phyloP scores from a whole-genome alignment of 2,797 vertebrate species.

The Benthosema pterotum region DNA sequence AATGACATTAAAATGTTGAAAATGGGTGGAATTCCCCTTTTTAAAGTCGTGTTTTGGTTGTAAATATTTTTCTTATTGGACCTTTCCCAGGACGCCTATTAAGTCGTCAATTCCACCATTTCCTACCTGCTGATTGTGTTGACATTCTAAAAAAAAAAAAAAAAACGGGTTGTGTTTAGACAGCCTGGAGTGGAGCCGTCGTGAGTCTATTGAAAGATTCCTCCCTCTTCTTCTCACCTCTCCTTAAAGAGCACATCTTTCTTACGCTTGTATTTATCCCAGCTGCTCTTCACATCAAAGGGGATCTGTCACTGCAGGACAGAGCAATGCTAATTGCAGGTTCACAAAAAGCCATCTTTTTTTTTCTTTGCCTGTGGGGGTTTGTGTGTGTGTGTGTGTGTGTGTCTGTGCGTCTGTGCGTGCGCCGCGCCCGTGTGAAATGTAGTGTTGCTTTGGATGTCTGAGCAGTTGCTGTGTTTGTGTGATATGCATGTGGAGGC shows the following conservation, averaged over 20 bases:
- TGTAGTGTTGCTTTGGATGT: no score
- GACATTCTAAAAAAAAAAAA: not conserved
- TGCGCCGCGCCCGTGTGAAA: no score
- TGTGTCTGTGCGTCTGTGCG: not conserved
- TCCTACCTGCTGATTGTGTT: constrained; percentile 28
- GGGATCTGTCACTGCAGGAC: constrained; percentile 26
- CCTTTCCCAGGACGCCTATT: not conserved
- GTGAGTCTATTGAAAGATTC: constrained; percentile 7
- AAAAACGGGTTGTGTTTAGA: not conserved
- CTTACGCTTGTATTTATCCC: constrained; percentile 39
- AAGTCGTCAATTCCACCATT: constrained; percentile 4
- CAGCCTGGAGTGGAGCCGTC: constrained; percentile 44
- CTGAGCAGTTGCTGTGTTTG: no score
- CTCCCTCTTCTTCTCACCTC: constrained; percentile 11
- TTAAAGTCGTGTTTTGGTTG: not conserved
- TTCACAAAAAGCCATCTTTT: constrained; percentile 27
- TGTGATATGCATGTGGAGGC: no score
- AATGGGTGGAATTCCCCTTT: no score
- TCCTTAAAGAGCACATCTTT: constrained; percentile 1
- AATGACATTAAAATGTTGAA: no score
- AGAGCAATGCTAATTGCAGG: constrained; percentile 52
- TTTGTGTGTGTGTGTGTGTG: constrained; percentile 7
- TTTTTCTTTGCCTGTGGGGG: no score
- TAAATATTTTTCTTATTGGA: not conserved
- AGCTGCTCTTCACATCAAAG: constrained; percentile 55